Conservation (phyloP, 2,113 vertebrate species). For the Coptodon rendalli region DNA sequence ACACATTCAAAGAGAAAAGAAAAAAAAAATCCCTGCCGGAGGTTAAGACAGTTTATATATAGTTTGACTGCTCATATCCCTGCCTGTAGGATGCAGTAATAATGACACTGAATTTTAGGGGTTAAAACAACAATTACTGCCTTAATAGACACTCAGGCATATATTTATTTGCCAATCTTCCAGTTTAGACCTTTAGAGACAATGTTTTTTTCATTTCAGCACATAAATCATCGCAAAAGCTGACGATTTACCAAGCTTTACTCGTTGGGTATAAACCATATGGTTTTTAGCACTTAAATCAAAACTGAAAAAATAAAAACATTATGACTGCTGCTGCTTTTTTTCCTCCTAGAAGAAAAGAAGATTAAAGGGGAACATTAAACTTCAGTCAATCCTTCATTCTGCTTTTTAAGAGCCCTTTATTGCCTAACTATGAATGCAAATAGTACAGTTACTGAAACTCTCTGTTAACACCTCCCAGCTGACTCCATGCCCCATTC, state of each 20-base stretch:
- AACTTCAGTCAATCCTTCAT: background rate
- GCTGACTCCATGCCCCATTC: constrained; percentile 2
- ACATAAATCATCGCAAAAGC: background rate
- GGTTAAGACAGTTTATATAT: background rate
- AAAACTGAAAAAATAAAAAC: background rate
- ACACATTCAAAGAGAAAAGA: background rate
- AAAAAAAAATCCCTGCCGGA: background rate
- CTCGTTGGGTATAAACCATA: background rate
- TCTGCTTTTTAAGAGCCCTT: background rate
- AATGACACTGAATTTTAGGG: background rate
- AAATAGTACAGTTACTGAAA: background rate
- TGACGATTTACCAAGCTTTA: background rate
- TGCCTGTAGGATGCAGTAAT: background rate
- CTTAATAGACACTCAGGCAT: background rate
- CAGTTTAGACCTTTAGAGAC: background rate
- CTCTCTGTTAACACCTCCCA: background rate
- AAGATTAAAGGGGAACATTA: background rate
- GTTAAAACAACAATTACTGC: background rate
- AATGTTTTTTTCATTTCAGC: background rate
- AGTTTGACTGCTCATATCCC: background rate
- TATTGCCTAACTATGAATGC: background rate
- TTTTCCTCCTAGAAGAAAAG: background rate
- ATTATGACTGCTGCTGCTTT: background rate
- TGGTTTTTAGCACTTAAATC: background rate
- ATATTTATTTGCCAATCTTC: background rate